phyloP scores from a whole-genome alignment of 2,888 invertebrate genomes.

The Metallyticus violacea region DNA sequence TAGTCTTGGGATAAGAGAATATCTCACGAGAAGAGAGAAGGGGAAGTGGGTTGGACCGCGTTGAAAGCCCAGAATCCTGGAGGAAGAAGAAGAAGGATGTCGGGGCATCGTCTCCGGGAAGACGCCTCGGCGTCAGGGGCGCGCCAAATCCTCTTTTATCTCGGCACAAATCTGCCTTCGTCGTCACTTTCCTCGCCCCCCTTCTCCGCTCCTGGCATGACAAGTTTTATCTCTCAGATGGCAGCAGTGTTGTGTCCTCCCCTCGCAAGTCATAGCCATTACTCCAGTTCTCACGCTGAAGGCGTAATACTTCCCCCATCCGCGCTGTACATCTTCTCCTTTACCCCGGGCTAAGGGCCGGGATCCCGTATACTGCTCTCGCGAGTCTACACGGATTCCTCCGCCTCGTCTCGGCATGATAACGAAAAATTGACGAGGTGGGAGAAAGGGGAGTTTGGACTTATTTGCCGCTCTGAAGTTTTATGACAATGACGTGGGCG shows the following conservation, averaged over 20 bases:
- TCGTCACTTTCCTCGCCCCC: background rate
- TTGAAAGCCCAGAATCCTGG: background rate
- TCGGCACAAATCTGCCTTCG: conserved; percentile 7
- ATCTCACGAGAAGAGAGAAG: no score
- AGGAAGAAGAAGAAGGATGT: no score
- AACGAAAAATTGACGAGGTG: background rate
- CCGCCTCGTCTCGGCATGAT: background rate
- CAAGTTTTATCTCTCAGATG: conserved; percentile 12
- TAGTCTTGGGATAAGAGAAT: background rate
- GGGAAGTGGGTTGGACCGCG: background rate
- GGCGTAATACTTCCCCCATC: background rate
- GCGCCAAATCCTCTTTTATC: conserved; percentile 5
- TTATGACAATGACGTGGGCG: background rate
- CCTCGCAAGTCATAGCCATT: background rate
- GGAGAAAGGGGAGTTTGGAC: background rate
- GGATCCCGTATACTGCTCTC: no score
- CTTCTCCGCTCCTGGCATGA: background rate
- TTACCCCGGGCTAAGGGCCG: background rate
- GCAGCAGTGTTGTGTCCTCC: background rate
- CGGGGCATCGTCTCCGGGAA: background rate
- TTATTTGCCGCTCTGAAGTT: background rate
- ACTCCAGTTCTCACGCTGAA: background rate
- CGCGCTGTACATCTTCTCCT: background rate
- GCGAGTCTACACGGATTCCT: background rate
- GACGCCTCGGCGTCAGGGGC: background rate